Base-by-base conservation (phyloP, 2,113 vertebrate genomes). In the Sturnira hondurensis region DNA sequence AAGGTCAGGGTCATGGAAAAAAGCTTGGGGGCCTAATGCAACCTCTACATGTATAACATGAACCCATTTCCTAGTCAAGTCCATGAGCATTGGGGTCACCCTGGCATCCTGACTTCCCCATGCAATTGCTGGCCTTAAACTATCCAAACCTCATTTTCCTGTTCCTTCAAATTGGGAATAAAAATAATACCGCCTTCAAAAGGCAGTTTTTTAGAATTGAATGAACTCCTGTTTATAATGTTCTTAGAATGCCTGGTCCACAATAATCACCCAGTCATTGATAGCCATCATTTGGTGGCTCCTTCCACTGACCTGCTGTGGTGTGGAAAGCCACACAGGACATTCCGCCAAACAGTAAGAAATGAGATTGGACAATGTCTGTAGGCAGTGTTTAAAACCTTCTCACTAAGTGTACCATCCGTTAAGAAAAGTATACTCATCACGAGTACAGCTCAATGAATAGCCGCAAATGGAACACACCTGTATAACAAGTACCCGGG, bases 111-210 rank as follows among this genome's bases (percentile, higher is more conserved):
- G 14, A 47, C 41, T 76, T 76, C 13, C n/a, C n/a, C 17, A 4
- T 24, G 24, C 7, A 26, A 3, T 31, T 52, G 36, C 67, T 61
- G n/a, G 16, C 70, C 54, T 92, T 84, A 52, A n/a, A 17, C 33
- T 31, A 7, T 20, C 71, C 41, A 24, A 94, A 38, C 93, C 22
- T 63, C 45, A 8, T 67, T 67, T 80, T 94, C 58, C 77, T 92
- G 6, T 89, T 84, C 52, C 71, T 85, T 89, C 78, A 56, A 41
- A 20, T 33, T 68, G 41, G 67, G 47, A 52, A 47, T 65, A 77
- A 65, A 88, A 94, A 38, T 26, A 76, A 43, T 52, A 65, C 15
- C 11, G 65, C 76, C 22, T 84, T 68, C n/a, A 58, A 52, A 87
- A 41, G 63, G 43, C 81, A n/a, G 24, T 61, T 71, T 78, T 68